These are phyloP conservation scores for Chiloscyllium plagiosum DNA, from an alignment of 2,113 vertebrate species.

Conservation along the genomic window DNA sequence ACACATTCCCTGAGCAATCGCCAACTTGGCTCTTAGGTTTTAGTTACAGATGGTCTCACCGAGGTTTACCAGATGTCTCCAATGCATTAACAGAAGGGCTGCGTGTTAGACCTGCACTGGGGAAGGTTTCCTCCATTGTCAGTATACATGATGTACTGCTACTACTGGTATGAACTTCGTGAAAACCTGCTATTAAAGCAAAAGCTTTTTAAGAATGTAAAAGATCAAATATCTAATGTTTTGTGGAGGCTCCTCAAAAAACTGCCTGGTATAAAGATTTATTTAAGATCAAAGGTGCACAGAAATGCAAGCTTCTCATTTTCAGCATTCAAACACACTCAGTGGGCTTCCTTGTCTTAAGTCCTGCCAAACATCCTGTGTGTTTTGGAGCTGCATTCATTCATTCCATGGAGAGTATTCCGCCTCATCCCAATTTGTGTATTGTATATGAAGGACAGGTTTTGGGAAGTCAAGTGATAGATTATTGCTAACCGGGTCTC, in stretches of 20 bases:
- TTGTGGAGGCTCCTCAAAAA: neutral
- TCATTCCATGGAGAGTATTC: neutral
- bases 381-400: neutral
- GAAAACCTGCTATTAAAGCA: neutral
- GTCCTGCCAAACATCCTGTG: neutral
- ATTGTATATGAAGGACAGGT: neutral
- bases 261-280: neutral
- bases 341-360: neutral
- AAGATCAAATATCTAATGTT: neutral
- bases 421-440: neutral
- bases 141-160: neutral
- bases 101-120: neutral
- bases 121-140: neutral
- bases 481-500: neutral
- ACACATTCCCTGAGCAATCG: neutral
- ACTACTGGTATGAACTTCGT: neutral
- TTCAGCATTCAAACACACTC: neutral
- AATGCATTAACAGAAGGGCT: neutral
- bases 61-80: conserved; percentile 1
- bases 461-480: neutral
- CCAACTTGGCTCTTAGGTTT: neutral
- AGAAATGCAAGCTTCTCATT: neutral
- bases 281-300: neutral
- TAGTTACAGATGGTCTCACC: conserved; percentile 13
- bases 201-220: neutral